Evolutionary conservation across 2,113 vertebrate species (phyloP), one percentile per base, ranked within the genome.

Genomic region (Conger conger): DNA sequence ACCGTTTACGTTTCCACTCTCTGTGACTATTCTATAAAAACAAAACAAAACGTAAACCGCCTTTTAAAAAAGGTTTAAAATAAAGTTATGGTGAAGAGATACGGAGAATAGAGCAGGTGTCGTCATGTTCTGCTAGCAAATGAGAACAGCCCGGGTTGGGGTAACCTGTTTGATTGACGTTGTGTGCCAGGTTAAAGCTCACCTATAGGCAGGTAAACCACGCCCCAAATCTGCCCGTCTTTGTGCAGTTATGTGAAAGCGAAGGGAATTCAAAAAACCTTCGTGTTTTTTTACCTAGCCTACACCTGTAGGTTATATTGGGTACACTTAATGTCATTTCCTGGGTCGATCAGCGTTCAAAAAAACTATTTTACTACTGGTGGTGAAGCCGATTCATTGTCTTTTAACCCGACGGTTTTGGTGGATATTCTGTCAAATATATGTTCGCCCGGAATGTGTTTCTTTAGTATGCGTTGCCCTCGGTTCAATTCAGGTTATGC

Each of bases 161-260:
- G 68, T n/a, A 33, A 73, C 27, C 35, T 23, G 15, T 78, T 20
- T 78, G 76, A 37, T 30, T 78, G 76, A 78, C 76, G 76, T 9
- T 30, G 68, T 2, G 27, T 38, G 7, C 18, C 36, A 20, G 11
- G 50, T n/a, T 30, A n/a, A 35, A 35, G 45, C 36, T 37, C 53
- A 68, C 83, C 83, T 84, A 20, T 4, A 33, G 57, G 50, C 83
- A 84, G 83, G 83, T 84, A 45, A 80, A n/a, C 76, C 83, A 79
- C 83, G 42, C 83, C 83, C 83, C 77, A 11, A 16, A 37, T 38
- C 6, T 4, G 76, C 18, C 20, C 17, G 35, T 37, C 76, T 73
- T 73, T 73, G 76, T 37, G 76, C 18, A 35, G 1, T 13, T 36
- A 3, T 35, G 76, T 78, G 2, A 6, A 38, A 78, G 35, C 36